These are phyloP conservation scores for Diorhabda elongata DNA, from an alignment of 1,140 invertebrate genomes.

Conservation along the genomic window DNA sequence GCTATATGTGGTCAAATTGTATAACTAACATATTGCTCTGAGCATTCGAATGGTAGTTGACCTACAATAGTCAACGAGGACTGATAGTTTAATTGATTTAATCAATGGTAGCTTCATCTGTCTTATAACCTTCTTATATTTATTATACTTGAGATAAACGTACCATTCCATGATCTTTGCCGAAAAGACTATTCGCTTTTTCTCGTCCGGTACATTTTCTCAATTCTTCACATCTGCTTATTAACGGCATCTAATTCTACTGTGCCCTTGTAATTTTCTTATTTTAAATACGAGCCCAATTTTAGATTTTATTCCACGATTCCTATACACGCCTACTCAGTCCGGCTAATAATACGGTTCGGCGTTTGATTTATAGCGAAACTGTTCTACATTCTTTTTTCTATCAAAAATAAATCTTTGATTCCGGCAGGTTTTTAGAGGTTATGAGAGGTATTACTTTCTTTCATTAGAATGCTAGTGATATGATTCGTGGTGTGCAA, in stretches of 20 bases:
- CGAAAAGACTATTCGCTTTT: background rate
- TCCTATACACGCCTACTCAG: conserved; percentile 16
- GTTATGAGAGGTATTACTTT: conserved; percentile 12
- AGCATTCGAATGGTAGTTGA: too few relatives aligned
- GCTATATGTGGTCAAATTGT: too few relatives aligned
- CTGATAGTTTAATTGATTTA: too few relatives aligned
- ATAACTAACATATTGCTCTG: too few relatives aligned
- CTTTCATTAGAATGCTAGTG: conserved; percentile 8
- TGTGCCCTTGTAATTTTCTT: conserved; percentile 25
- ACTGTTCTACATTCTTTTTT: conserved; percentile 19
- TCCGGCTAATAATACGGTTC: conserved; percentile 17
- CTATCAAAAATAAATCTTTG: conserved; percentile 23
- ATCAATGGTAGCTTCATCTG: too few relatives aligned
- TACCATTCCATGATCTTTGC: background rate
- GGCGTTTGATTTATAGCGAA: conserved; percentile 16
- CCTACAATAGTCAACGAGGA: too few relatives aligned
- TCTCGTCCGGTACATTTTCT: background rate
- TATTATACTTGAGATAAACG: too few relatives aligned
- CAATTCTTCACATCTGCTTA: conserved; percentile 7
- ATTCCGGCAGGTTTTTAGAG: conserved; percentile 19
- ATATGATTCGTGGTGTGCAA: background rate
- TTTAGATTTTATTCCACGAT: conserved; percentile 24
- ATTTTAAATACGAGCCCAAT: conserved; percentile 27
- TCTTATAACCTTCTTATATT: too few relatives aligned
- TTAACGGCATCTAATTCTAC: conserved; percentile 22